phyloP scores from a whole-genome alignment of 1,140 invertebrate species.

The Ladona fulva region DNA sequence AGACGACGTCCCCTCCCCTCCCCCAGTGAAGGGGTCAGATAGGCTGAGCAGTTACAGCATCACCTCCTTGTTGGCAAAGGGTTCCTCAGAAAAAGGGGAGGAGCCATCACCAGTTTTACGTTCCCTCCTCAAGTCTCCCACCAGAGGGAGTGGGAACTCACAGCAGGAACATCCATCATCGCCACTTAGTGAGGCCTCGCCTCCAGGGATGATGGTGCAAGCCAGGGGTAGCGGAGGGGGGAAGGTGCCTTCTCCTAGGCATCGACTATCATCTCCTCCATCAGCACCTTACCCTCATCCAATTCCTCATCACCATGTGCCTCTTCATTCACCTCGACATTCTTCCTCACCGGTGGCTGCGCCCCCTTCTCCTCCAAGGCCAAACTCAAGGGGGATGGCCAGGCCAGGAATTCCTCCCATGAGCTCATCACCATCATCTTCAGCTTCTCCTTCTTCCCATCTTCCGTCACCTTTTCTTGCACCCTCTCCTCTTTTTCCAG shows the following conservation, averaged over 20 bases:
- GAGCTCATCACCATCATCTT: conserved; percentile 10
- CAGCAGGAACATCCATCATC: not conserved
- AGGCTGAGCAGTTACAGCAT: conserved; percentile 16
- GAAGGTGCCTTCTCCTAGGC: not conserved
- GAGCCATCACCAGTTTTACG: conserved; percentile 12
- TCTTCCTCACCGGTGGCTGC: not conserved
- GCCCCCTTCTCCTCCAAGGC: conserved; percentile 11
- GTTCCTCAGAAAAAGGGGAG: not conserved
- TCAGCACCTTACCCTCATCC: not conserved
- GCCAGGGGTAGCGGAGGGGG: not conserved
- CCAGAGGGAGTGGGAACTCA: not conserved
- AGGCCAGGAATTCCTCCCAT: conserved; percentile 20
- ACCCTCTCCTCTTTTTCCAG: not conserved
- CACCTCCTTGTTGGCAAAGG: conserved; percentile 12
- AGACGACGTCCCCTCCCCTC: conserved; percentile 9
- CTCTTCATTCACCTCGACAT: conserved; percentile 14
- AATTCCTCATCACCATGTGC: not conserved
- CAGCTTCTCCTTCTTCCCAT: conserved; percentile 17
- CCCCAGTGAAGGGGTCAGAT: conserved; percentile 18
- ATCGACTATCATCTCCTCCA: not conserved
- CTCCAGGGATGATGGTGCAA: not conserved
- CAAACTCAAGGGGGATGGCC: conserved; percentile 15
- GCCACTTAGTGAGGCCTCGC: not conserved
- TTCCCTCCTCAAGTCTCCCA: conserved; percentile 10
- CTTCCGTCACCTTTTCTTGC: not conserved